Percentiles rank a stretch among this genome's conserved stretches.
phyloP scores from a whole-genome alignment of 2,797 vertebrate genomes.

The Columba guinea region DNA sequence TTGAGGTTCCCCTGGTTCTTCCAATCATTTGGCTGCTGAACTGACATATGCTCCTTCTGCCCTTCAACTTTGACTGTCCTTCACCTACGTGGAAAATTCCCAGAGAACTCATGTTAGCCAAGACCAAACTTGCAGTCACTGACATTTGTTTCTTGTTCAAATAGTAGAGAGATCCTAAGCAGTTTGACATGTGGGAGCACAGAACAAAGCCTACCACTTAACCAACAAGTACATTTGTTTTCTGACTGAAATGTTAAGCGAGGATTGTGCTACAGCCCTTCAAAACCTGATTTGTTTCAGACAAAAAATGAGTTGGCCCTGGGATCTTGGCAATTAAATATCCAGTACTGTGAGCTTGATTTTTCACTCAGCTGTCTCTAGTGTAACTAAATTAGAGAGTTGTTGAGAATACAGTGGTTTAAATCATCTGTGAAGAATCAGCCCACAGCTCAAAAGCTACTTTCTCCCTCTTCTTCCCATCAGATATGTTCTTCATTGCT shows the following conservation, averaged over 20 bases:
- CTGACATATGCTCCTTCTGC: neutral
- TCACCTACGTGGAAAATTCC: neutral
- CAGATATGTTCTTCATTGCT: neutral
- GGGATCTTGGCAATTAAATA: neutral
- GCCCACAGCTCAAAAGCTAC: neutral
- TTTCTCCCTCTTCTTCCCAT: neutral
- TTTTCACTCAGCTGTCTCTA: neutral
- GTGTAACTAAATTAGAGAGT: neutral
- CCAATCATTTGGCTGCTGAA: neutral
- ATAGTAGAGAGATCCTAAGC: neutral
- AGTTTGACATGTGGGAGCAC: neutral
- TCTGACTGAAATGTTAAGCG: neutral
- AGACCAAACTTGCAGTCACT: neutral
- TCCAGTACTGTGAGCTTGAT: neutral
- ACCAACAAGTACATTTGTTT: neutral
- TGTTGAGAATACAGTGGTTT: neutral
- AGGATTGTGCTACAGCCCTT: neutral
- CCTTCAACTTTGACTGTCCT: neutral
- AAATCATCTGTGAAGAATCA: neutral
- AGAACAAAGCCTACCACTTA: neutral
- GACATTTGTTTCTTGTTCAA: neutral
- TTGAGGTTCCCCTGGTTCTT: neutral
- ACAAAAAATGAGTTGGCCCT: neutral
- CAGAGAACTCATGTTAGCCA: neutral
- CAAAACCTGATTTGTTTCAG: neutral